These are phyloP conservation scores for Nothoprocta pentlandii DNA, from an alignment of 2,113 vertebrate species.

Conservation along the genomic window DNA sequence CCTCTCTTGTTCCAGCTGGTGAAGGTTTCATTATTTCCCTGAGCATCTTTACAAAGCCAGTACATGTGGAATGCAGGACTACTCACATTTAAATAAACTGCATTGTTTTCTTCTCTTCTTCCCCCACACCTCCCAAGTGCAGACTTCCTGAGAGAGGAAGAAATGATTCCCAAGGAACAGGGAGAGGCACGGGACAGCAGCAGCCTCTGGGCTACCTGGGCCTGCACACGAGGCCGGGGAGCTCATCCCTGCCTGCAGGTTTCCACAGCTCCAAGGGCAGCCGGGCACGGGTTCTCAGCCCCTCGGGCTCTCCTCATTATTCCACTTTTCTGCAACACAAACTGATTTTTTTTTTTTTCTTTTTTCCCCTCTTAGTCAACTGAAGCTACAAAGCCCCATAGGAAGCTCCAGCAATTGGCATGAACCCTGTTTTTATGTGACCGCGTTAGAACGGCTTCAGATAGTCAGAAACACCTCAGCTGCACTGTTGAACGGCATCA, in stretches of 20 bases:
- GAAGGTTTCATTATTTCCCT: neutral
- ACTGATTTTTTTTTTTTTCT: neutral
- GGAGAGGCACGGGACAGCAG: neutral
- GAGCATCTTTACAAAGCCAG: neutral
- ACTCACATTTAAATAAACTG: neutral
- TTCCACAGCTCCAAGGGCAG: neutral
- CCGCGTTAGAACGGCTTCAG: neutral
- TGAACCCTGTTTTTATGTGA: rapidly evolving
- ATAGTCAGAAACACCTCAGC: neutral
- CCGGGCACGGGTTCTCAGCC: neutral
- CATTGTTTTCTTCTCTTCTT: neutral
- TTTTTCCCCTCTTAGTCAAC: neutral
- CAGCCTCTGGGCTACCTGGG: neutral
- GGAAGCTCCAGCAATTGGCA: neutral
- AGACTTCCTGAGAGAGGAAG: neutral
- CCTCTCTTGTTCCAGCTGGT: neutral
- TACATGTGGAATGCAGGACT: neutral
- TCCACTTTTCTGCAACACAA: neutral
- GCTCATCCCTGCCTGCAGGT: rapidly evolving
- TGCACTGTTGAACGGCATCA: neutral
- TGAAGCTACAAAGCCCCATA: neutral
- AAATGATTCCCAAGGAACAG: neutral
- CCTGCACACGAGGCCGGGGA: neutral
- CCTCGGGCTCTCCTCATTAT: neutral
- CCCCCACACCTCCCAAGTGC: neutral